phyloP scores from a whole-genome alignment of 2,888 invertebrate genomes.

The Reticulitermes lucifugus region DNA sequence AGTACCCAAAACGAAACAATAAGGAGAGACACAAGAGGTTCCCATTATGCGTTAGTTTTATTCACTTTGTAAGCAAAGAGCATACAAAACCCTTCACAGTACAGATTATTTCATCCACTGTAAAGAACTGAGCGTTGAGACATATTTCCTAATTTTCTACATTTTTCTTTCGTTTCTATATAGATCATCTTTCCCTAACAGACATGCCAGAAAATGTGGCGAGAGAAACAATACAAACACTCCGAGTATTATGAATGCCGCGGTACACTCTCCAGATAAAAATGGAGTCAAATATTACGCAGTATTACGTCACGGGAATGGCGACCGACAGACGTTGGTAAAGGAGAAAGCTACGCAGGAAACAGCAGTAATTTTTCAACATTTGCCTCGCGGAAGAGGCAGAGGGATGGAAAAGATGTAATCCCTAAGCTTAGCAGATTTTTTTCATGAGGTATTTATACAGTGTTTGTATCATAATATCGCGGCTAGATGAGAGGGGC shows the following conservation, averaged over 20 bases:
- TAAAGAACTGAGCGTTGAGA: not conserved
- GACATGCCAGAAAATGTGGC: not conserved
- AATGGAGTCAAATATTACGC: slow-evolving; percentile 47
- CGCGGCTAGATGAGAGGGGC: not conserved
- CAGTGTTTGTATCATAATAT: not conserved
- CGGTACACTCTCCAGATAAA: slow-evolving; percentile 44
- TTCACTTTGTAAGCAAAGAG: no score
- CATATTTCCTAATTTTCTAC: not conserved
- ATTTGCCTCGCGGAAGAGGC: slow-evolving; percentile 15
- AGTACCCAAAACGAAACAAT: no score
- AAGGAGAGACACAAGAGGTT: no score
- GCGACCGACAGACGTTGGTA: slow-evolving; percentile 44
- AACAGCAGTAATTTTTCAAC: slow-evolving; percentile 47
- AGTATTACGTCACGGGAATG: slow-evolving; percentile 27
- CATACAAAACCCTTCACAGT: no score
- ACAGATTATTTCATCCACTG: no score
- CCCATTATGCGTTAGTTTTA: no score
- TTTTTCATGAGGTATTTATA: not conserved
- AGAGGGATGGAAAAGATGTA: not conserved
- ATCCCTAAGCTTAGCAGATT: slow-evolving; percentile 2
- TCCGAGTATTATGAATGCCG: slow-evolving; percentile 45
- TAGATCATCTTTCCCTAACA: not conserved
- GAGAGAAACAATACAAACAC: not conserved
- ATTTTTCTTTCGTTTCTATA: not conserved
- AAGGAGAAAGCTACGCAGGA: slow-evolving; percentile 29